A percentile compares a stretch with the other conserved stretches of the same genome.
Conservation (phyloP, 2,797 vertebrate genomes). For the Acanthis flammea region DNA sequence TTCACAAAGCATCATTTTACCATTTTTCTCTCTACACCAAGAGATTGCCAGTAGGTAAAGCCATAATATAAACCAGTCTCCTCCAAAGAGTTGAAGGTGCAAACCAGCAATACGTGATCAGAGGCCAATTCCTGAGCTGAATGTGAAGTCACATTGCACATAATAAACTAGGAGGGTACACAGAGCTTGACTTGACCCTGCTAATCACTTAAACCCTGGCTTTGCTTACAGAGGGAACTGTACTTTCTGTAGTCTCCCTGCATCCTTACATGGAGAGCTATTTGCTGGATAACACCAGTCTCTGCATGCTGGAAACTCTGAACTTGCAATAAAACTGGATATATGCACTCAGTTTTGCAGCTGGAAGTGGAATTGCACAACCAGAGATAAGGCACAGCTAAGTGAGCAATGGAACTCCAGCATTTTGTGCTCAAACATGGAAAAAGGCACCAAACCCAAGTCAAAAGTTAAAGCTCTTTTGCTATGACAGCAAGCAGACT, state of each 20-base stretch:
- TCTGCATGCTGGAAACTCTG: not conserved
- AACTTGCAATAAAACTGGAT: not conserved
- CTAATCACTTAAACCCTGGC: conserved; percentile 22
- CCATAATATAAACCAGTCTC: not conserved
- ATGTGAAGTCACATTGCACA: not conserved
- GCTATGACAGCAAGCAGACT: not conserved
- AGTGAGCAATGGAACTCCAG: not conserved
- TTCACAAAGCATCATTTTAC: not conserved
- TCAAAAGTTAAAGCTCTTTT: not conserved
- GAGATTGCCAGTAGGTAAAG: not conserved
- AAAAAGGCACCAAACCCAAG: not conserved
- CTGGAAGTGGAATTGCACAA: not conserved
- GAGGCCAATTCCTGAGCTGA: not conserved
- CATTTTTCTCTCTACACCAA: not conserved
- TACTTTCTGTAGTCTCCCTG: not conserved
- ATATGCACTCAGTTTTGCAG: not conserved
- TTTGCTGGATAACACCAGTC: not conserved
- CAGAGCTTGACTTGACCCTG: not conserved
- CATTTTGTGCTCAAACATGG: not conserved
- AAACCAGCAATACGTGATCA: not conserved
- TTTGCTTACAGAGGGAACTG: not conserved
- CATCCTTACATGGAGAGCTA: conserved; percentile 24
- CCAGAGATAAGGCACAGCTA: conserved; percentile 4
- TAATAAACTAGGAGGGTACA: not conserved
- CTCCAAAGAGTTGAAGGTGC: not conserved